Evolutionary conservation across 1,140 invertebrate genomes (phyloP), one percentile per base, ranked within the genome.

Genomic region (Glomeris maerens): DNA sequence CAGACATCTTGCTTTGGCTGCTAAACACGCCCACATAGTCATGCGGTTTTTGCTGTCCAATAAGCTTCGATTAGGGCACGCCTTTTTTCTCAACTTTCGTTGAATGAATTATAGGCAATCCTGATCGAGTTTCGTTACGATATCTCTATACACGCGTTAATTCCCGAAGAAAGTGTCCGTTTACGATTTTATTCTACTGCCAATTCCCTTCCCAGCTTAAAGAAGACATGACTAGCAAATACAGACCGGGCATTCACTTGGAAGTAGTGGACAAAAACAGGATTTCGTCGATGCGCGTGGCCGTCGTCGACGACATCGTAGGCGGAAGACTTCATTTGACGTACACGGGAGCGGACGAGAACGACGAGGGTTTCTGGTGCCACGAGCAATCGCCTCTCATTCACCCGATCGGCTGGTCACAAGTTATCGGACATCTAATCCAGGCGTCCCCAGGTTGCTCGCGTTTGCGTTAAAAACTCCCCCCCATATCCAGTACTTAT

Each of bases 261-360:
- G 92, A 96, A 73, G 88, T 94, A 17, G 88, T 96, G 1, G 90
- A 96, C 67, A 95, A 95, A 64, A 91, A 91, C 71, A 76, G 86
- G 57, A 91, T 96, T 57, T 67, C 87, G 5, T 86, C 92, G 69
- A 88, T 92, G 54, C 84, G 91, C 66, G 80, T 86, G 13, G 92
- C 92, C 1, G 83, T 78, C 14, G 82, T 97, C 41, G 77, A 82
- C 45, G 84, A 89, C 65, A 85, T 94, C 53, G 78, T 94, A 21
- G 92, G 91, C 0, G 91, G 93, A 62, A 73, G 92, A 38, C 72
- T 96, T 22, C 84, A 91, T 58, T 75, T 96, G 0, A 80, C 80
- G 57, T 97, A 97, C 70, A 88, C 84, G 58, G 85, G 92, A 57
- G 80, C 81, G 45, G 70, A 77, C 5, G 74, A 78, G 1, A 78